These are phyloP conservation scores for Mesocentrotus franciscanus DNA, from an alignment of 53 echinoderm and acorn worm genomes.

Conservation along the genomic window DNA sequence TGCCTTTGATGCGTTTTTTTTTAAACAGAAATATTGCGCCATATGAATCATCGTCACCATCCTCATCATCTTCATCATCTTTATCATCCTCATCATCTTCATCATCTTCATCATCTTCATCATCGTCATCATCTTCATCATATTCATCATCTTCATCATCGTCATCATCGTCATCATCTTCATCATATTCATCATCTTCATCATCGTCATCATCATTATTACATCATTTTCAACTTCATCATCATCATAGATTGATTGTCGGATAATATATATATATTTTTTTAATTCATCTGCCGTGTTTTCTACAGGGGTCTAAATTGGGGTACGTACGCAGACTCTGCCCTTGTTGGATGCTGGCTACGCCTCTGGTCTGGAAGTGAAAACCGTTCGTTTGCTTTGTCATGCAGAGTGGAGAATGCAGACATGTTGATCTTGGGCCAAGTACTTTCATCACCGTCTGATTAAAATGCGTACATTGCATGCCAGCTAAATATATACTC, in stretches of 20 bases:
- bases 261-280: no score
- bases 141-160: background rate
- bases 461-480: background rate
- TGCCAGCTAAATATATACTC: background rate
- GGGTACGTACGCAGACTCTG: background rate
- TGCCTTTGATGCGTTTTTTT: no score
- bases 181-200: background rate
- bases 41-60: background rate
- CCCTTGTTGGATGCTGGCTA: background rate
- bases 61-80: background rate
- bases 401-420: constrained; percentile 19
- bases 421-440: constrained; percentile 27
- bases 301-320: background rate
- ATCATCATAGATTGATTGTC: no score
- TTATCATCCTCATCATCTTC: no score
- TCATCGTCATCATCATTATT: no score
- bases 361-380: background rate
- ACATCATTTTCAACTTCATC: no score
- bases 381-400: background rate
- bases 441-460: constrained; percentile 18
- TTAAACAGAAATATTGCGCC: no score
- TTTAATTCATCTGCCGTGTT: no score
- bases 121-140: background rate
- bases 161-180: background rate
- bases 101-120: no score